These are phyloP conservation scores for Chaetodon auriga DNA, from an alignment of 2,113 vertebrate species.

Conservation along the genomic window DNA sequence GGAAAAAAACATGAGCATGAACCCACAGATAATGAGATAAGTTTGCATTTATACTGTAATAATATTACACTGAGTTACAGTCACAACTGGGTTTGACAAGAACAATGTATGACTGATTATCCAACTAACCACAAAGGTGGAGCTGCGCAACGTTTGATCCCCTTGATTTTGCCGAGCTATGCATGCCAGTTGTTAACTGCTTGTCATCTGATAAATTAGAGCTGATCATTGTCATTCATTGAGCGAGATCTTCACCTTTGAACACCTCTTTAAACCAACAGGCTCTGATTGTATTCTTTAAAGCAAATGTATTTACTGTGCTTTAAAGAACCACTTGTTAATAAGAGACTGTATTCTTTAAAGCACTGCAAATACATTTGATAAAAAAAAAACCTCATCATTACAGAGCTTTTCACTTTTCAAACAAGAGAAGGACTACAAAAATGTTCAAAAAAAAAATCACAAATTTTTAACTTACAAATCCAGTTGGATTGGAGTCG, in stretches of 20 bases:
- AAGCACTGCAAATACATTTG: not conserved
- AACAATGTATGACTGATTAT: not conserved
- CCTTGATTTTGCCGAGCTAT: not conserved
- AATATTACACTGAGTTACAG: not conserved
- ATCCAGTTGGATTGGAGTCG: conserved; percentile 75
- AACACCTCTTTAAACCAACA: not conserved
- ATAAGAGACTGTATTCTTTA: not conserved
- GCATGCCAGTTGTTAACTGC: not conserved
- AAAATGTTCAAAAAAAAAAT: not conserved
- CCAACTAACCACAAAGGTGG: not conserved
- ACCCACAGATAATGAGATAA: not conserved
- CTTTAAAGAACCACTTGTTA: not conserved
- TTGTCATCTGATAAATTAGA: not conserved
- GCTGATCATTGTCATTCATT: not conserved
- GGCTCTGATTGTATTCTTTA: too few relatives aligned
- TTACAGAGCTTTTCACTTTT: not conserved
- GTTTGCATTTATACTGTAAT: not conserved
- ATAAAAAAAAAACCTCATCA: not conserved
- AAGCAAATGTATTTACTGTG: too few relatives aligned
- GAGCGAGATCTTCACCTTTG: not conserved
- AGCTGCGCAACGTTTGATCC: conserved; percentile 1
- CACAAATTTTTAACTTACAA: conserved; percentile 79
- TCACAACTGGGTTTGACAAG: not conserved
- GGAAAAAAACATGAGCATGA: conserved; percentile 7
- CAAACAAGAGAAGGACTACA: not conserved